phyloP scores from a whole-genome alignment of 2,888 invertebrate genomes.

The Drosophila formosana region DNA sequence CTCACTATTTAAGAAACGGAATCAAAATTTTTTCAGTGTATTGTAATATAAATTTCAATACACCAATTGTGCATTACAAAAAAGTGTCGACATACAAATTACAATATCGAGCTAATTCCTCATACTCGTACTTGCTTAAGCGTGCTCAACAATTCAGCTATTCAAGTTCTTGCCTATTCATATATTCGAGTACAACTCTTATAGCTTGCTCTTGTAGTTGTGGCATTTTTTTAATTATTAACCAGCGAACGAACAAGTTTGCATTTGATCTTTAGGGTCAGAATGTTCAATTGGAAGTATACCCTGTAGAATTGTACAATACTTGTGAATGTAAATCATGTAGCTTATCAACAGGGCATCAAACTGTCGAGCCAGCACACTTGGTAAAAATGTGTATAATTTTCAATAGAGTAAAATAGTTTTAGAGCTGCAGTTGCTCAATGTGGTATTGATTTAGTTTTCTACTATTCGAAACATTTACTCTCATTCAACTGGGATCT shows the following conservation, averaged over 20 bases:
- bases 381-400: no score
- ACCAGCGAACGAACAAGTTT: conserved; percentile 75
- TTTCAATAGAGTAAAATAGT: neutral
- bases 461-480: conserved; percentile 24
- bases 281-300: neutral
- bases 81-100: conserved; percentile 69
- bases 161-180: conserved; percentile 34
- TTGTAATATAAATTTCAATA: conserved; percentile 46
- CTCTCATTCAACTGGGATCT: conserved; percentile 2
- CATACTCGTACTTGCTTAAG: conserved; percentile 8
- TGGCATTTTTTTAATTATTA: conserved; percentile 58
- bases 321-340: no score
- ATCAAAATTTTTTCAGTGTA: conserved; percentile 31
- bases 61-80: conserved; percentile 36
- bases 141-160: conserved; percentile 17
- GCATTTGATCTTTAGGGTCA: conserved; percentile 79
- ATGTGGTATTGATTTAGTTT: neutral
- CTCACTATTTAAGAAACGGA: no score
- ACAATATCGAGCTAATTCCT: conserved; percentile 56
- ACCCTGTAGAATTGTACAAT: neutral
- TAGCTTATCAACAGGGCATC: conserved; percentile 13
- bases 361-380: neutral
- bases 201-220: conserved; percentile 34
- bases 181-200: conserved; percentile 26
- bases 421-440: neutral